Conservation (phyloP, 2,888 invertebrate species). For the Drosophila histrio region DNA sequence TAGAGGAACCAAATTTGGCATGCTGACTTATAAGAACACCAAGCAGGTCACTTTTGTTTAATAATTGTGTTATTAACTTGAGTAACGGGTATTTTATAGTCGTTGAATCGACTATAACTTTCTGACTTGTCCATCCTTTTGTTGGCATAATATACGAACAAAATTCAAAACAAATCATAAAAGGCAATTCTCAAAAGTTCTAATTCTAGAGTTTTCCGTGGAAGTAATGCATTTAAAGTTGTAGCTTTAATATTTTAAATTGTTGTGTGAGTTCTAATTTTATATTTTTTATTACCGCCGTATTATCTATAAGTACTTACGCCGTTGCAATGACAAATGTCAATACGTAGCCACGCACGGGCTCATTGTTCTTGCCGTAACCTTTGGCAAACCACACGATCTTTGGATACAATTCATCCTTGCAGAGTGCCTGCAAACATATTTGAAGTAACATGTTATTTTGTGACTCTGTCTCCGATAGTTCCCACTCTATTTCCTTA, state of each 20-base stretch:
- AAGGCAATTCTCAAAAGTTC: neutral
- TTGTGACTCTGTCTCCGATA: neutral
- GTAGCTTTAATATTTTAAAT: too few relatives aligned
- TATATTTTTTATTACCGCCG: too few relatives aligned
- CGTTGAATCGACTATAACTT: too few relatives aligned
- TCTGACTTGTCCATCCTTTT: neutral
- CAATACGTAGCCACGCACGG: slow-evolving; percentile 95
- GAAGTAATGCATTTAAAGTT: too few relatives aligned
- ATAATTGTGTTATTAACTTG: too few relatives aligned
- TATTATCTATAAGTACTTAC: slow-evolving; percentile 85
- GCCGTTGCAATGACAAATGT: slow-evolving; percentile 95
- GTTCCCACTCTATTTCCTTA: neutral
- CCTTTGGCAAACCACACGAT: slow-evolving; percentile 95
- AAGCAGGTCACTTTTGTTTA: too few relatives aligned
- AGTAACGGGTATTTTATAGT: too few relatives aligned
- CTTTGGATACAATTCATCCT: slow-evolving; percentile 96
- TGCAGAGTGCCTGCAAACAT: slow-evolving; percentile 90
- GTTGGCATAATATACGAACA: too few relatives aligned
- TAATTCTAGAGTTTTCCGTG: neutral
- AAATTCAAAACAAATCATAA: neutral
- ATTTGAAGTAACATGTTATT: neutral
- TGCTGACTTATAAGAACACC: too few relatives aligned
- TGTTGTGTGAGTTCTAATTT: too few relatives aligned
- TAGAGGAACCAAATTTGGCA: too few relatives aligned
- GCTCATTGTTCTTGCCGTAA: slow-evolving; percentile 92